These are phyloP conservation scores for Poecilus cupreus DNA, from an alignment of 2,888 invertebrate genomes.

Conservation along the genomic window DNA sequence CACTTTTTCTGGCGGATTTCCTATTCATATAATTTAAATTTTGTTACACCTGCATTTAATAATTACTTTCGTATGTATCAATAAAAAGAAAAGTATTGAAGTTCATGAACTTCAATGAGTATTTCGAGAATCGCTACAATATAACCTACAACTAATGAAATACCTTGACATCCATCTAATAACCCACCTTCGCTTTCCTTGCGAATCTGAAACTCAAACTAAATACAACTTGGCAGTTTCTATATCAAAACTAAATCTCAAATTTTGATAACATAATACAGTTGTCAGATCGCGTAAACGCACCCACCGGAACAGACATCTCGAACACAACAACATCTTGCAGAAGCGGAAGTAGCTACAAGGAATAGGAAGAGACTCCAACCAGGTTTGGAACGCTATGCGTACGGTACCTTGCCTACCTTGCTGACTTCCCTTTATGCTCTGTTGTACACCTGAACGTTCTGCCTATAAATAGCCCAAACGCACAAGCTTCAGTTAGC, in stretches of 20 bases:
- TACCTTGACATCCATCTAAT: too few species aligned
- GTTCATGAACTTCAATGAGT: too few species aligned
- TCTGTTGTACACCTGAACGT: background rate
- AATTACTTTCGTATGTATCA: too few species aligned
- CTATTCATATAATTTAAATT: too few species aligned
- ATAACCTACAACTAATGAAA: too few species aligned
- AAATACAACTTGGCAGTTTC: background rate
- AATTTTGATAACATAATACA: slow-evolving; percentile 9
- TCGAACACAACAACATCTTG: slow-evolving; percentile 5
- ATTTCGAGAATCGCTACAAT: too few species aligned
- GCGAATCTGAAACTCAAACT: background rate
- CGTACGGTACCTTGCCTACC: background rate
- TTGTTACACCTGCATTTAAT: too few species aligned
- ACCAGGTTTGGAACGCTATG: background rate
- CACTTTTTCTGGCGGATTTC: too few species aligned
- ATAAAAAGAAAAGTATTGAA: too few species aligned
- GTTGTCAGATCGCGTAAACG: slow-evolving; percentile 10
- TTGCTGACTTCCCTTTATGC: background rate
- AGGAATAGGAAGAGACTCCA: background rate
- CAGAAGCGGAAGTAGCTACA: background rate
- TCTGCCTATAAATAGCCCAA: background rate
- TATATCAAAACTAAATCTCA: background rate
- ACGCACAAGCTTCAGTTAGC: background rate
- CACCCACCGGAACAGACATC: background rate
- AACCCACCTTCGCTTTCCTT: background rate